Base-by-base conservation (phyloP, 1,140 invertebrate genomes). In the Plectus sambesii region DNA sequence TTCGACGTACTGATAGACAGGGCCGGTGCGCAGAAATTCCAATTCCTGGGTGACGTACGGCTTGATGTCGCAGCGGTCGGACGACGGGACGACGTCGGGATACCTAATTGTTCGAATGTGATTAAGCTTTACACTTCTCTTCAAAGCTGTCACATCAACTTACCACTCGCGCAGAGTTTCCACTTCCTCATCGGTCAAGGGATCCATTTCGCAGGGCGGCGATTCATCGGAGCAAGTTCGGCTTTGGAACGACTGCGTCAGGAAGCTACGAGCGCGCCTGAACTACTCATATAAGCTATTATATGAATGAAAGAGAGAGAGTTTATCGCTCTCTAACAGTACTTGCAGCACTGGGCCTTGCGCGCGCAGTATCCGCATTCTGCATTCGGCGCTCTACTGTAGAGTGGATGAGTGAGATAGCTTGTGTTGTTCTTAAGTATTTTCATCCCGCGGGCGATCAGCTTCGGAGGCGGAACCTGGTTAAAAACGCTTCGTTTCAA, bases 341-440 rank as follows among this genome's bases (percentile, higher is more conserved):
- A 42, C 41, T 42, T 42, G 41, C 41, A 42, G 41, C 41, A 42
- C 15, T 30, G 41, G 19, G 36, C 25, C 4, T 30, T 25, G 36
- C 41, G 41, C 8, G 41, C 25, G 41, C 41, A 42, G 41, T 30
- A 27, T 22, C 41, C 41, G 41, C 41, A 42, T 15, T 30, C 25
- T 5, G 26, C 8, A 23, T 6, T 23, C 5, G 41, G 41, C 15
- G 36, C 36, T 25, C 41, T 25, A 15, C 36, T 42, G 41, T 42
- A 42, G 20, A 42, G 41, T 15, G 41, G 41, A 17, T 42, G 41
- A 6, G 26, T 30, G 5, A 42, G 41, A 30, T 42, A 42, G 15
- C 36, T 17, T 15, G 5, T 22, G 41, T 42, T 6, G 25, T 6
- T 15, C 6, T 42, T 42, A 6, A 42, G 41, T 25, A 8, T 27